Percentiles rank a stretch among this genome's conserved stretches.
These are phyloP conservation scores for Porites evermanni DNA, from an alignment of 92 coral and sea anemone species.

Conservation along the genomic window DNA sequence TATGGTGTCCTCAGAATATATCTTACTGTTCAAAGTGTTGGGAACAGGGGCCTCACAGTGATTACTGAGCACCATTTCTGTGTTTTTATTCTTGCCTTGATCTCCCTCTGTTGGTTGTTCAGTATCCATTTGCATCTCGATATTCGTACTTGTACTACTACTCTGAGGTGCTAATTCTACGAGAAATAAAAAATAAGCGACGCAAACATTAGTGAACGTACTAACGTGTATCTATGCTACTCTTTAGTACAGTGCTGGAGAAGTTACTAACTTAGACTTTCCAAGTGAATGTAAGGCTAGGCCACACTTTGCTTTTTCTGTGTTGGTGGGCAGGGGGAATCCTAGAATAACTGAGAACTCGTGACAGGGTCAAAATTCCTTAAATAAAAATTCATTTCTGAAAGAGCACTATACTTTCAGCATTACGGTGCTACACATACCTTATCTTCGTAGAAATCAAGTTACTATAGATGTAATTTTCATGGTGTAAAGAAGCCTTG, in stretches of 20 bases:
- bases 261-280: not conserved
- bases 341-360: too few relatives aligned
- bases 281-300: not conserved
- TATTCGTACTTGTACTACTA: not conserved
- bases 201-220: not conserved
- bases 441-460: too few relatives aligned
- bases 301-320: too few relatives aligned
- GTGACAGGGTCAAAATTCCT: too few relatives aligned
- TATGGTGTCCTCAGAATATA: not conserved
- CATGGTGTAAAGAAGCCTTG: too few relatives aligned
- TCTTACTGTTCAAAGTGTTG: not conserved
- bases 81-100: not conserved
- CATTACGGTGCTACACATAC: too few relatives aligned
- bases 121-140: not conserved
- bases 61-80: not conserved
- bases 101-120: not conserved
- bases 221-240: not conserved
- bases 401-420: too few relatives aligned
- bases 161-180: not conserved
- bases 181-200: not conserved
- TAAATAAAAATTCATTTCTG: too few relatives aligned
- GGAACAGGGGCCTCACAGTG: not conserved
- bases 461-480: too few relatives aligned
- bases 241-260: not conserved
- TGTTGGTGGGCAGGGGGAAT: too few relatives aligned